phyloP scores from a whole-genome alignment of 2,113 vertebrate genomes.

The Peromyscus polionotus region DNA sequence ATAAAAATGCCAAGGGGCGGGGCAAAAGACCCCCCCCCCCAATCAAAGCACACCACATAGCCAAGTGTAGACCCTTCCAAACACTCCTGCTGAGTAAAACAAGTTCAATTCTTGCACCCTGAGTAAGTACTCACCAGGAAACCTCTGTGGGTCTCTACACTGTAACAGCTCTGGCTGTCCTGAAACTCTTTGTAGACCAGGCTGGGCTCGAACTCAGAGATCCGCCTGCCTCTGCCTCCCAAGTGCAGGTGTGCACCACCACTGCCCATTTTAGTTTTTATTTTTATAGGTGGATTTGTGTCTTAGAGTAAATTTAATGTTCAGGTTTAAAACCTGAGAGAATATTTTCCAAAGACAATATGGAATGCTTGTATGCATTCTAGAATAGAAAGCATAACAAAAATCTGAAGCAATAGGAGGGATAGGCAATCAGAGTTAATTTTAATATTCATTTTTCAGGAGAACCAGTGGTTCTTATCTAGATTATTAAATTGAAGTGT shows the following conservation, averaged over 20 bases:
- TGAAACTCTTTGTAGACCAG: background rate
- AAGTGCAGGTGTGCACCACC: background rate
- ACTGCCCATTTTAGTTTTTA: background rate
- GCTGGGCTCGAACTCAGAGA: background rate
- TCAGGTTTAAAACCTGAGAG: background rate
- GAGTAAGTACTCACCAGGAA: too few relatives aligned
- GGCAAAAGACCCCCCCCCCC: too few relatives aligned
- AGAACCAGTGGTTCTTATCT: background rate
- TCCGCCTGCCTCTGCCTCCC: background rate
- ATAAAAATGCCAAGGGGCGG: too few relatives aligned
- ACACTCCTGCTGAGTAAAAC: too few relatives aligned
- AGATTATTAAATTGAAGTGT: constrained; percentile 45
- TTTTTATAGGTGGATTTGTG: background rate
- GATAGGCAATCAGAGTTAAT: constrained; percentile 28
- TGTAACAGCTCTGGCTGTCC: background rate
- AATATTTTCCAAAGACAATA: constrained; percentile 4
- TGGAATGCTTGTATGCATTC: background rate
- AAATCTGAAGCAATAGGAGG: background rate
- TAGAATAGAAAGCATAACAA: constrained; percentile 42
- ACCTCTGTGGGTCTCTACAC: too few relatives aligned
- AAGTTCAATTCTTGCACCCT: too few relatives aligned
- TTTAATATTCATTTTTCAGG: constrained; percentile 7
- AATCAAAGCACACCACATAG: too few relatives aligned
- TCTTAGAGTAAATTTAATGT: constrained; percentile 55
- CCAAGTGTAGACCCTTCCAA: too few relatives aligned